These are phyloP conservation scores for Leptopilina boulardi DNA, from an alignment of 1,140 invertebrate genomes.

Conservation along the genomic window DNA sequence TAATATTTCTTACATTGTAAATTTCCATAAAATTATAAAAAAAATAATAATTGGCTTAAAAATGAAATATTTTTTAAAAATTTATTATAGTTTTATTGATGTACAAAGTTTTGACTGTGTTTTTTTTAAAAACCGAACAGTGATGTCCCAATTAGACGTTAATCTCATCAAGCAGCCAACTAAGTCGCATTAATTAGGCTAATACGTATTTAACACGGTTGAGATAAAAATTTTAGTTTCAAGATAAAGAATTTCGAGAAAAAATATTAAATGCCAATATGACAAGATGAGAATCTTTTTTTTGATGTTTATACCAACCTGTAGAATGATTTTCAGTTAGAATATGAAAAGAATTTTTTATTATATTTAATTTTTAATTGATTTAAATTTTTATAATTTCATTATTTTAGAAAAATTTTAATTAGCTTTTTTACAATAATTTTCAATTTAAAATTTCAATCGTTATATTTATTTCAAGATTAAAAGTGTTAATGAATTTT, in stretches of 20 bases:
- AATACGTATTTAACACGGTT: background rate
- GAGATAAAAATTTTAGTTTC: background rate
- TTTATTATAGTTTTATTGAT: background rate
- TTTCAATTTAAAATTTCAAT: too few relatives aligned
- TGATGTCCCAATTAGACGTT: background rate
- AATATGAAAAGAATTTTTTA: too few relatives aligned
- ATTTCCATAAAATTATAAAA: background rate
- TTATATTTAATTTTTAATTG: too few relatives aligned
- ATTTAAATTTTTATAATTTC: too few relatives aligned
- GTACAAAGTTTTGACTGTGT: background rate
- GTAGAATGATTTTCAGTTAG: background rate
- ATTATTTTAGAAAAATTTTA: too few relatives aligned
- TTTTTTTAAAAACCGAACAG: background rate
- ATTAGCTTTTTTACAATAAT: too few relatives aligned
- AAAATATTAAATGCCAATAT: background rate
- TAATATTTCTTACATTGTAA: background rate
- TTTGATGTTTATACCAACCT: background rate
- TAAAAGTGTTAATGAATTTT: too few relatives aligned
- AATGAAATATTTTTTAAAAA: background rate
- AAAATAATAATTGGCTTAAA: too few relatives aligned
- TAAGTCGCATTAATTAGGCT: slow-evolving; percentile 19
- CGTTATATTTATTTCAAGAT: too few relatives aligned
- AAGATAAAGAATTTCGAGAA: background rate
- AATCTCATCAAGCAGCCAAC: background rate
- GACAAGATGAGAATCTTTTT: background rate